These are phyloP conservation scores for Polyploca ridens DNA, from an alignment of 2,888 invertebrate species.

Conservation along the genomic window DNA sequence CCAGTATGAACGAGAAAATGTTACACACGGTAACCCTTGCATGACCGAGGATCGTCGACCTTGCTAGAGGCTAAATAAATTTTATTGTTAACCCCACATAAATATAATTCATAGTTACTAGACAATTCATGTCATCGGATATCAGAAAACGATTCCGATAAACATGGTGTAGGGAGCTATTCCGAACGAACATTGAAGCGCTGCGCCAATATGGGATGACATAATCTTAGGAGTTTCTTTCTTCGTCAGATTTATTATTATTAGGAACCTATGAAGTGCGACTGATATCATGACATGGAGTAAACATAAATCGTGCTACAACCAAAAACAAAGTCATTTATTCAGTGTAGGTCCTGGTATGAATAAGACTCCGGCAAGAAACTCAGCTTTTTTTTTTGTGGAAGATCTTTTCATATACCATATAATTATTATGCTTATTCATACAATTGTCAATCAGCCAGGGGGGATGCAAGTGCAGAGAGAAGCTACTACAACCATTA, in stretches of 20 bases:
- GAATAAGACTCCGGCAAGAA: too few species aligned
- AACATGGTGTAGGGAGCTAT: not conserved
- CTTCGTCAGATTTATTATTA: not conserved
- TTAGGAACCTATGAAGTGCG: conserved; percentile 14
- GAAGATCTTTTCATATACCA: too few species aligned
- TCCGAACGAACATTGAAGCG: too few species aligned
- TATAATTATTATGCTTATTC: too few species aligned
- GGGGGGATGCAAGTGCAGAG: too few species aligned
- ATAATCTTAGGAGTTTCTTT: not conserved
- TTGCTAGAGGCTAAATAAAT: conserved; percentile 20
- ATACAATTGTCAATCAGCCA: too few species aligned
- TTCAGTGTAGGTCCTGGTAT: too few species aligned
- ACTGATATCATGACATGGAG: conserved; percentile 26
- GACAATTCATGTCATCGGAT: not conserved
- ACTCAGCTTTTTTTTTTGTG: too few species aligned
- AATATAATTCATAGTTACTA: not conserved
- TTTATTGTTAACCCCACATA: conserved; percentile 14
- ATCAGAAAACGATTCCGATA: too few species aligned
- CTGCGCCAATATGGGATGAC: not conserved
- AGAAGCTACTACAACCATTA: too few species aligned
- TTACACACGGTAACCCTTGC: conserved; percentile 50
- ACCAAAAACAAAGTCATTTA: too few species aligned
- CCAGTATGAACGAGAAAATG: not conserved
- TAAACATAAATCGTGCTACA: conserved; percentile 27
- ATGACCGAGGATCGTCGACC: conserved; percentile 55